phyloP scores from a whole-genome alignment of 2,797 vertebrate genomes.

The Miichthys miiuy region DNA sequence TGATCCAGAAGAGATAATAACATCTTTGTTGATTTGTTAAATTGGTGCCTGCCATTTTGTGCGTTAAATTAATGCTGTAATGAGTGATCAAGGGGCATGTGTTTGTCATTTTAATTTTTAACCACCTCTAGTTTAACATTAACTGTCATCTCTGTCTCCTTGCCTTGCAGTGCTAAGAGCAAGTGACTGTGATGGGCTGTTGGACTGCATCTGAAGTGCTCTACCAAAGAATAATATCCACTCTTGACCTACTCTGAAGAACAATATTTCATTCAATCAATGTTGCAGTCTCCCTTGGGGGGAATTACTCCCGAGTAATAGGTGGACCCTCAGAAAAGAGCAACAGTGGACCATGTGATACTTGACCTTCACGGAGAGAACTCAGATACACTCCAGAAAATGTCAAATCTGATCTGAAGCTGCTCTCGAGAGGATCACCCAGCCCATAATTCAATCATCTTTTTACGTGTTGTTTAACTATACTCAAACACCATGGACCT shows the following conservation, averaged over 20 bases:
- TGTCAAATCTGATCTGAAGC: constrained; percentile 75
- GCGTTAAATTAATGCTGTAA: constrained; percentile 62
- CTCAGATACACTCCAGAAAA: constrained; percentile 74
- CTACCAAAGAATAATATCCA: constrained; percentile 71
- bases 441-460: constrained; percentile 54
- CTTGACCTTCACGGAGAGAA: constrained; percentile 78
- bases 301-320: constrained; percentile 68
- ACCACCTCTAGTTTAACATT: constrained; percentile 53
- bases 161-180: constrained; percentile 66
- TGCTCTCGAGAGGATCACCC: constrained; percentile 58
- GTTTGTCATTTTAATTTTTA: constrained; percentile 52
- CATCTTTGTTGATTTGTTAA: constrained; percentile 74
- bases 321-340: constrained; percentile 72
- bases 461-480: constrained; percentile 45
- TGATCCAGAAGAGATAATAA: constrained; percentile 70
- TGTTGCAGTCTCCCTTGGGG: constrained; percentile 56
- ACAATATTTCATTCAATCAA: constrained; percentile 73
- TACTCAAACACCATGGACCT: constrained; percentile 64
- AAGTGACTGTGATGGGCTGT: constrained; percentile 70
- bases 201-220: constrained; percentile 66
- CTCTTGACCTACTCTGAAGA: constrained; percentile 75
- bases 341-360: constrained; percentile 78
- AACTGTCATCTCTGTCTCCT: constrained; percentile 59
- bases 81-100: constrained; percentile 53
- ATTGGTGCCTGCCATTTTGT: constrained; percentile 59